Evolutionary conservation across 2,797 vertebrate genomes (phyloP).

Genomic region (Sebastiscus albofasciatus): DNA sequence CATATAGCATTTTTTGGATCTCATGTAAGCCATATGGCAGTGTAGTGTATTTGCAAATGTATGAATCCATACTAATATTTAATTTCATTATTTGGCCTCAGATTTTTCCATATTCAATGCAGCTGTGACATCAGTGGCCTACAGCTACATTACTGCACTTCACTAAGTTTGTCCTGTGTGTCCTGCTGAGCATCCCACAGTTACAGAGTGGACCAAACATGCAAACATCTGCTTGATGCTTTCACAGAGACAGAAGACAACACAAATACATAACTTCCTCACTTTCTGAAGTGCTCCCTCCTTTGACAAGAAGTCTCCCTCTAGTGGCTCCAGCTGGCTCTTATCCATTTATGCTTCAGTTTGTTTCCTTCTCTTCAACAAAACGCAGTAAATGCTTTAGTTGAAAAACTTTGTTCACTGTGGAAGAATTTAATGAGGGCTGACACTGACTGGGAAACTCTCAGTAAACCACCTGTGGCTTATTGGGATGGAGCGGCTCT

Average conservation of each 20-base stretch:
- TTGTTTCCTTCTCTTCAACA: not conserved
- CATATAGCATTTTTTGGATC: not conserved
- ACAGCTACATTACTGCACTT: not conserved
- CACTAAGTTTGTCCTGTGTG: not conserved
- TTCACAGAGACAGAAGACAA: not conserved
- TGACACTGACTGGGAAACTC: conserved; percentile 9
- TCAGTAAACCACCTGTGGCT: conserved; percentile 41
- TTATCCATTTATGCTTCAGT: not conserved
- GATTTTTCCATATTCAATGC: not conserved
- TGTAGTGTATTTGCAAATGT: not conserved
- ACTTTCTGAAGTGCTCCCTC: not conserved
- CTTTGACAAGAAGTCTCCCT: conserved; percentile 32
- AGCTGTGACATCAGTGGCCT: not conserved
- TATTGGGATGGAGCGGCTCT: not conserved
- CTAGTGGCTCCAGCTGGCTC: conserved; percentile 21
- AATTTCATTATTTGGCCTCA: not conserved
- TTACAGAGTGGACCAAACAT: not conserved
- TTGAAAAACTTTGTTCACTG: conserved; percentile 20
- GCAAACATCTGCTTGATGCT: not conserved
- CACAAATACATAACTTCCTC: not conserved
- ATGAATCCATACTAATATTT: not conserved
- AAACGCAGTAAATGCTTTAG: not conserved
- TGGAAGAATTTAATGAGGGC: conserved; percentile 13
- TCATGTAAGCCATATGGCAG: not conserved
- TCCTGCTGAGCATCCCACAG: not conserved